These are phyloP conservation scores for Leucopsar rothschildi DNA, from an alignment of 2,113 vertebrate species.

Conservation along the genomic window DNA sequence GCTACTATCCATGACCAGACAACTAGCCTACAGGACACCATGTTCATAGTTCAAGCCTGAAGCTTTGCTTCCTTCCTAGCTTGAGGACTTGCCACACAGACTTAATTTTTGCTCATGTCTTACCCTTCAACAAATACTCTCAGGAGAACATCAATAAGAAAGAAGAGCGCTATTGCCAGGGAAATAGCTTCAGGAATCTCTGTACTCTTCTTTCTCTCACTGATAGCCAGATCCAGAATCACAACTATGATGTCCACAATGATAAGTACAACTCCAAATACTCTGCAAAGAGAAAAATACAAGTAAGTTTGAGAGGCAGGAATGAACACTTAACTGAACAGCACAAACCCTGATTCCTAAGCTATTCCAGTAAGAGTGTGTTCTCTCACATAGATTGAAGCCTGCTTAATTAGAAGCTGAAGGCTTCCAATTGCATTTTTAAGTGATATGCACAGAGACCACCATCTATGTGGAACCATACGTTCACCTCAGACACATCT, in stretches of 20 bases:
- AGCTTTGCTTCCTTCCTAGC: neutral
- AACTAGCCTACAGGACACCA: neutral
- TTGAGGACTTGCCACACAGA: neutral
- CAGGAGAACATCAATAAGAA: slow-evolving; percentile 84
- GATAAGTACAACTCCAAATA: slow-evolving; percentile 87
- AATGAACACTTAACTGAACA: neutral
- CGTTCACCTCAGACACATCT: neutral
- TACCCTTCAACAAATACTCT: slow-evolving; percentile 89
- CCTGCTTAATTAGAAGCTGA: neutral
- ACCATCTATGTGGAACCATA: neutral
- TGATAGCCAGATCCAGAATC: slow-evolving; percentile 74
- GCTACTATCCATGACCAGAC: neutral
- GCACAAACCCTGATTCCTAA: neutral
- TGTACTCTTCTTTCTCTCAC: slow-evolving; percentile 1
- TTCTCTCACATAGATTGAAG: neutral
- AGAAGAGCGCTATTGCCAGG: slow-evolving; percentile 88
- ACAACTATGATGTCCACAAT: slow-evolving; percentile 84
- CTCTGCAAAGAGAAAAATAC: slow-evolving; percentile 62
- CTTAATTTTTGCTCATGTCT: slow-evolving; percentile 22
- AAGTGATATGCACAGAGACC: neutral
- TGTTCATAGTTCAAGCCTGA: neutral
- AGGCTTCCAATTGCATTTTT: neutral
- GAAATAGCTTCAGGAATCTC: slow-evolving; percentile 73
- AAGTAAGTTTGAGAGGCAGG: neutral
- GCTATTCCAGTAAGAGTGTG: neutral